Base-by-base conservation (phyloP, 2,888 invertebrate genomes). In the Hipparchia semele region DNA sequence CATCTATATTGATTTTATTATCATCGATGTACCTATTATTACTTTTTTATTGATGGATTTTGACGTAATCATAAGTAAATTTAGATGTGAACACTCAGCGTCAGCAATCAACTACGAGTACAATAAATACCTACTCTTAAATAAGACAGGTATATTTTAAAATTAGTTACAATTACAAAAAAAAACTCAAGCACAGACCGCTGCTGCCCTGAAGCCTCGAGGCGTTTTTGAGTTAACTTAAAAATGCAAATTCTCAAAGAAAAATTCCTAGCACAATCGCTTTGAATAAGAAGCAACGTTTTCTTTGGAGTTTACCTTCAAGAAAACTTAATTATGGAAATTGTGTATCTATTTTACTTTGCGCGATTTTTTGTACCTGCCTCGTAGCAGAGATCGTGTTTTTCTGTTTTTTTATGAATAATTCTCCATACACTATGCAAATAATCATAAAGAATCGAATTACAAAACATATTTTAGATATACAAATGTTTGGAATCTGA, bases 271-370 rank as follows among this genome's bases (percentile, higher is more conserved):
- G 72, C 69, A 71, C 68, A 73, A 77, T 76, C 77, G 77, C 75
- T 79, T 79, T 79, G 79, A 79, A 75, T 74, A 75, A 75, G 68
- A 23, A 49, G 68, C 65, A 79, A 77, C 75, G 72, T 74, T 73
- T 65, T 73, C 78, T 80, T 80, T 80, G 79, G 79, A 78, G 72
- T 70, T 75, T 76, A 75, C 76, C 74, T 79, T 74, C 75, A 66
- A 75, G 74, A 67, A 78, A 80, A 78, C 76, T 80, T 79, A 79
- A 81, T 80, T 80, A 81, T 79, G 78, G 74, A 76, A 78, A 79
- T 79, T 75, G 74, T 72, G 71, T 72, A 73, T 77, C 72, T 72
- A 59, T 69, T 69, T 69, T 61, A 61, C 61, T 69, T 69, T 39
- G 69, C 69, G 68, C 69, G 70, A 70, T 65, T 73, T 73, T 75